phyloP scores from a whole-genome alignment of 2,113 vertebrate genomes.

The Aplodontia rufa region DNA sequence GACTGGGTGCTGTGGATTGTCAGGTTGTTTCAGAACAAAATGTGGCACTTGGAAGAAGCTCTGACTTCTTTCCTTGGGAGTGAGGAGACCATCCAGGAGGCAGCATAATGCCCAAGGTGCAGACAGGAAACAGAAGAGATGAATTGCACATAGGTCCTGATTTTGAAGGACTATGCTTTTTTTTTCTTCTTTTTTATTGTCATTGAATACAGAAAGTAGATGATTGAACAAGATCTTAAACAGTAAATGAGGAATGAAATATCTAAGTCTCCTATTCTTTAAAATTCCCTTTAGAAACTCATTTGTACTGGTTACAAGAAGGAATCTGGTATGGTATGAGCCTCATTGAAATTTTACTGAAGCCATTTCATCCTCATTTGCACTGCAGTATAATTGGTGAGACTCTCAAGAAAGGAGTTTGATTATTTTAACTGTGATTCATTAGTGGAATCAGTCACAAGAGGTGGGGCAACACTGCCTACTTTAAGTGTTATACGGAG shows the following conservation, averaged over 20 bases:
- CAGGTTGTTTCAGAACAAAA: not conserved
- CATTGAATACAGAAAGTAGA: not conserved
- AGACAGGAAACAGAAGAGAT: not conserved
- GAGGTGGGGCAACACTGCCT: not conserved
- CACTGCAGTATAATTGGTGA: not conserved
- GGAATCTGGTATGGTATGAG: not conserved
- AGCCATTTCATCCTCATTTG: not conserved
- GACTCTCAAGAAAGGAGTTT: not conserved
- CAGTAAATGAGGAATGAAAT: not conserved
- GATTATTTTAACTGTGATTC: slow-evolving; percentile 46
- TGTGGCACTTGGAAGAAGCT: not conserved
- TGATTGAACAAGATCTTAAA: not conserved
- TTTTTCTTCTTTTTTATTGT: not conserved
- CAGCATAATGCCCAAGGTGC: not conserved
- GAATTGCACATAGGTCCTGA: not conserved
- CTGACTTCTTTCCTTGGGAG: not conserved
- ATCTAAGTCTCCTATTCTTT: not conserved
- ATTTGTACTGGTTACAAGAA: not conserved
- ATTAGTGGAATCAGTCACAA: slow-evolving; percentile 14
- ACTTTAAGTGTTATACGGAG: slow-evolving; percentile 36
- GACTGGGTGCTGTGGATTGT: not conserved
- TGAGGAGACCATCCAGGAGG: not conserved
- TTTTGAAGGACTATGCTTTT: not conserved
- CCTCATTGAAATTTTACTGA: not conserved
- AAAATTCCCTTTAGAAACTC: not conserved